Percentiles rank a stretch among this genome's conserved stretches.
Conservation (phyloP, 2,797 vertebrate species). For the Podarcis lilfordi region DNA sequence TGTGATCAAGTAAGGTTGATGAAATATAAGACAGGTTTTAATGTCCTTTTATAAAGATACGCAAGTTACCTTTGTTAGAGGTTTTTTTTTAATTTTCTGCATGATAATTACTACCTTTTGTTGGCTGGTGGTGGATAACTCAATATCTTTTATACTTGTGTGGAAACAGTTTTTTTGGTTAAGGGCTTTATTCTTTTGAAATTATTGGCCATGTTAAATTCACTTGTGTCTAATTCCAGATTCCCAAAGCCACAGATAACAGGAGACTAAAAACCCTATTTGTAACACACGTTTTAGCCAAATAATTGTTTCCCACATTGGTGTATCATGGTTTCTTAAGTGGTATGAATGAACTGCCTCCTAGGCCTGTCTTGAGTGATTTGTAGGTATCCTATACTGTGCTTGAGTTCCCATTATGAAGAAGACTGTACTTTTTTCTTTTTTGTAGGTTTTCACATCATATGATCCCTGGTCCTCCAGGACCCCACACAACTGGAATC, state of each 20-base stretch:
- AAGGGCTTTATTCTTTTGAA: conserved; percentile 56
- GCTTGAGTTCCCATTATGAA: conserved; percentile 6
- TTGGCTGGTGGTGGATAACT: conserved; percentile 70
- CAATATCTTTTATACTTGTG: conserved; percentile 49
- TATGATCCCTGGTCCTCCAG: conserved; percentile 96
- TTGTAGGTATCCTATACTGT: neutral
- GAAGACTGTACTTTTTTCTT: conserved; percentile 43
- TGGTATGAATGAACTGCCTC: conserved; percentile 34
- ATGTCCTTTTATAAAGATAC: neutral
- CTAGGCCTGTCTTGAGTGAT: conserved; percentile 1
- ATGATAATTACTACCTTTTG: conserved; percentile 65
- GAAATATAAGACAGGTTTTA: neutral
- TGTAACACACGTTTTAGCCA: conserved; percentile 55
- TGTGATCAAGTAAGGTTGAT: neutral
- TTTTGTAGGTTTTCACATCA: conserved; percentile 94
- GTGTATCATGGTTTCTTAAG: conserved; percentile 28
- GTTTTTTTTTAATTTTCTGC: conserved; percentile 62
- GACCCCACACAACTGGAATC: conserved; percentile 97
- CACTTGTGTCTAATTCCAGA: conserved; percentile 29
- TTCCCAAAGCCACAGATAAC: neutral
- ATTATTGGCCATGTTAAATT: conserved; percentile 32
- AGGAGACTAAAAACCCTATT: conserved; percentile 6
- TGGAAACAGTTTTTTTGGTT: conserved; percentile 52
- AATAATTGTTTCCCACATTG: conserved; percentile 42
- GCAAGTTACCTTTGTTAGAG: neutral